Percentiles rank a stretch among this genome's conserved stretches.
Conservation (phyloP, 2,113 vertebrate genomes). For the Centropus unirufus region DNA sequence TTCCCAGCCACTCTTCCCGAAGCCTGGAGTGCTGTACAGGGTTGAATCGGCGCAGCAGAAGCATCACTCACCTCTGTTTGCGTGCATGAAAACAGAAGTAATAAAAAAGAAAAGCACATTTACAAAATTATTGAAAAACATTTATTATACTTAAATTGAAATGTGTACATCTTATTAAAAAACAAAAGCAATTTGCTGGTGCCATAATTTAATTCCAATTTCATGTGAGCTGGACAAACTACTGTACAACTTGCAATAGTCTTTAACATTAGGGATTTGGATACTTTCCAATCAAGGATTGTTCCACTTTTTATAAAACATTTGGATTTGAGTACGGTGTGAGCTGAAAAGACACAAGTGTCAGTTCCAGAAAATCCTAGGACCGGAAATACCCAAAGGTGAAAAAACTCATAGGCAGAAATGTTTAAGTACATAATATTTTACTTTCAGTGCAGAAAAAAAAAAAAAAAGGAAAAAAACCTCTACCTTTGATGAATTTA, state of each 20-base stretch:
- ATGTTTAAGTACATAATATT: conserved; percentile 46
- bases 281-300: conserved; percentile 63
- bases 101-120: conserved; percentile 55
- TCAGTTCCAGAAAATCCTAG: conserved; percentile 69
- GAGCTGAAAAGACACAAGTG: conserved; percentile 67
- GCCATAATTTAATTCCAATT: conserved; percentile 76
- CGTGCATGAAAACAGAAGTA: neutral
- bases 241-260: conserved; percentile 57
- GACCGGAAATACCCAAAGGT: conserved; percentile 64
- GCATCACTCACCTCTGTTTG: too few species aligned
- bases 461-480: neutral
- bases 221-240: conserved; percentile 72
- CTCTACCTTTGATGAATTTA: conserved; percentile 5
- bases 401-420: conserved; percentile 66
- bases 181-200: conserved; percentile 81
- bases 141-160: conserved; percentile 82
- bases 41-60: too few species aligned
- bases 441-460: conserved; percentile 52
- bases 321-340: conserved; percentile 59
- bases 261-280: conserved; percentile 62
- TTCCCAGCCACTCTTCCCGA: too few species aligned
- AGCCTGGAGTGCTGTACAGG: too few species aligned
- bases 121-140: conserved; percentile 81
- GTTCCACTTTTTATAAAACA: conserved; percentile 62
- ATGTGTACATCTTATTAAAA: conserved; percentile 82